Evolutionary conservation across 2,113 vertebrate genomes (phyloP), one percentile per base, ranked within the genome.

Genomic region (Zosterops borbonicus): DNA sequence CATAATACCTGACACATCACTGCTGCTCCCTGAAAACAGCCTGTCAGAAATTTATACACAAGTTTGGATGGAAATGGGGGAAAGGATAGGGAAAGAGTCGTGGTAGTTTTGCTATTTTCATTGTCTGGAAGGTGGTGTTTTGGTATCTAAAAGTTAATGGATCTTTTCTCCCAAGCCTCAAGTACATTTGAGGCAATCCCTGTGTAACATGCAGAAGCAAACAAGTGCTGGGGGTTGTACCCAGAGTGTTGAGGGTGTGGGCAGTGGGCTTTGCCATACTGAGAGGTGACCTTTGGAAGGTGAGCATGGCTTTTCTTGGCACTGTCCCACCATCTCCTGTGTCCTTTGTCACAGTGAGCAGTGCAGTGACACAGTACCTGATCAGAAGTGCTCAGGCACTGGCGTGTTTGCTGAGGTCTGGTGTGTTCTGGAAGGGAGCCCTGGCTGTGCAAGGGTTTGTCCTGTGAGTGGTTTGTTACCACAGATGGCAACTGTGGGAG

Each of bases 301-400:
- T 60, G 52, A 70, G 21, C 4, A 3, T 11, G 6, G 27, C 68
- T 71, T 76, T 14, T 29, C 59, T 63, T 89, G 81, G 63, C 55
- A 1, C 49, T 44, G 59, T 74, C 33, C 37, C 31, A 23, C 35
- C 18, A 8, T 29, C 33, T 53, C 31, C 74, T 27, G 7, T 65
- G 70, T 35, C 46, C n/a, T 65, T 65, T 3, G 6, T 56, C 11
- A 1, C 0, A 6, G 21, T 5, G 21, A 82, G 59, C 82, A 29
- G 78, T 0, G 0, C 59, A 60, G 6, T 7, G 20, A 53, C 37
- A 6, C 4, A 1, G 44, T 1, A 4, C 39, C 41, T 62, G 58
- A 13, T 22, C 42, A 50, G 52, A 58, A 63, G 18, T 14, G 31
- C 46, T 74, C 74, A 31, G 65, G 62, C 2, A 3, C 19, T 50